Evolutionary conservation across 2,797 vertebrate genomes (phyloP), one percentile per base, ranked within the genome.

Genomic region (Synanceia verrucosa): DNA sequence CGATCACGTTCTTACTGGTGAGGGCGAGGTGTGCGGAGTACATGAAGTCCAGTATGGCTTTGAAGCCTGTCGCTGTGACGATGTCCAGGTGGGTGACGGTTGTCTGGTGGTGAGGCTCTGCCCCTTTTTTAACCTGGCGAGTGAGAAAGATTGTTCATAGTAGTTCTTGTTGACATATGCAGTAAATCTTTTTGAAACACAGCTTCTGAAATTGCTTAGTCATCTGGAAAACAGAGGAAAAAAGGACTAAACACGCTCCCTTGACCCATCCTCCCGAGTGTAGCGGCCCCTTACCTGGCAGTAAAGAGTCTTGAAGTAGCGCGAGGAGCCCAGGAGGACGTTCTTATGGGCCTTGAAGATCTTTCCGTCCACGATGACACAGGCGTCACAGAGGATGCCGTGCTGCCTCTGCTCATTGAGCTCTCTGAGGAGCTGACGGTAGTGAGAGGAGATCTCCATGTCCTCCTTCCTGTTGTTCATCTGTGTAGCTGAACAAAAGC

Each of bases 391-490:
- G 76, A 99, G 96, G 83, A 99, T 97, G 39, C 98, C 97, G 4
- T 98, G 98, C 84, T 97, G 98, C 83, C 98, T 81, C 94, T 99
- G 98, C 92, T 99, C 97, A 11, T 99, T 96, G 65, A 99, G 96
- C 94, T 99, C 97, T 0, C 95, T 93, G 78, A 99, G 96, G 90
- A 99, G 96, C 73, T 97, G 97, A 65, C 96, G 95, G 92, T 99
- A 99, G 94, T 99, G 97, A 92, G 97, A 97, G 66, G 97, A 89
- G 87, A 99, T 99, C 94, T 99, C 98, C 98, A 99, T 99, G 84
- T 98, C 97, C 95, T 99, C 97, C 93, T 97, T 97, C 77, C 96
- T 95, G 95, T 97, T 96, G 95, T 97, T 98, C 97, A 99, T 99
- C 71, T 93, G 97, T 94, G 91, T 94, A 91, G 91, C 90, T 89